phyloP scores from a whole-genome alignment of 2,113 vertebrate genomes.

The Nymphicus hollandicus region DNA sequence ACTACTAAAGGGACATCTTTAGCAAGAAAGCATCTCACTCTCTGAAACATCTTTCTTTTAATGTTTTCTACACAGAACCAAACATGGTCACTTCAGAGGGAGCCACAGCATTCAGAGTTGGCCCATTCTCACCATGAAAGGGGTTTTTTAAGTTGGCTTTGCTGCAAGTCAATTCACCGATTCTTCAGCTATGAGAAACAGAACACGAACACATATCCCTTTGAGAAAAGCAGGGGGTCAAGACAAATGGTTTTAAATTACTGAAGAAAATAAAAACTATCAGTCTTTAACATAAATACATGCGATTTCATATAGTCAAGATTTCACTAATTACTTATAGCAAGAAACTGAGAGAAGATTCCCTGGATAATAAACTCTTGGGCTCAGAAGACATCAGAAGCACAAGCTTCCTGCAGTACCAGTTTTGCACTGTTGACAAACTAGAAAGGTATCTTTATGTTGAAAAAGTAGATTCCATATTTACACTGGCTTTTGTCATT shows the following conservation, averaged over 20 bases:
- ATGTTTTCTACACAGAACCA: conserved; percentile 13
- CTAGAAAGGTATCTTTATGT: not conserved
- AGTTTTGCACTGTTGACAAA: not conserved
- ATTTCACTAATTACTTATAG: not conserved
- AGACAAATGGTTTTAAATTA: not conserved
- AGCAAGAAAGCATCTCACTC: not conserved
- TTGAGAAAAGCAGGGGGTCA: not conserved
- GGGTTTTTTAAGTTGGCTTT: not conserved
- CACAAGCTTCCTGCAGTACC: not conserved
- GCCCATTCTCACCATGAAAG: not conserved
- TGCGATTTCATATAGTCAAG: not conserved
- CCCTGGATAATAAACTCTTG: not conserved
- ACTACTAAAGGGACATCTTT: conserved; percentile 17
- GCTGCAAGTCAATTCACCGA: not conserved
- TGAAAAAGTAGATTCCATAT: not conserved
- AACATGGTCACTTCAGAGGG: not conserved
- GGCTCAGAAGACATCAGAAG: not conserved
- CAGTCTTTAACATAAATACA: not conserved
- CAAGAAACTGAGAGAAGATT: not conserved
- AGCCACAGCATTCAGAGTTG: not conserved
- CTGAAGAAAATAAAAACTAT: not conserved
- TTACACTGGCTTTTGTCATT: not conserved
- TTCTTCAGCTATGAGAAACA: not conserved
- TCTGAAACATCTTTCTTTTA: conserved; percentile 7
- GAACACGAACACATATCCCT: not conserved